Percentiles rank a stretch among this genome's conserved stretches.
phyloP scores from a whole-genome alignment of 2,797 vertebrate genomes.

The Sandelia bainsii region DNA sequence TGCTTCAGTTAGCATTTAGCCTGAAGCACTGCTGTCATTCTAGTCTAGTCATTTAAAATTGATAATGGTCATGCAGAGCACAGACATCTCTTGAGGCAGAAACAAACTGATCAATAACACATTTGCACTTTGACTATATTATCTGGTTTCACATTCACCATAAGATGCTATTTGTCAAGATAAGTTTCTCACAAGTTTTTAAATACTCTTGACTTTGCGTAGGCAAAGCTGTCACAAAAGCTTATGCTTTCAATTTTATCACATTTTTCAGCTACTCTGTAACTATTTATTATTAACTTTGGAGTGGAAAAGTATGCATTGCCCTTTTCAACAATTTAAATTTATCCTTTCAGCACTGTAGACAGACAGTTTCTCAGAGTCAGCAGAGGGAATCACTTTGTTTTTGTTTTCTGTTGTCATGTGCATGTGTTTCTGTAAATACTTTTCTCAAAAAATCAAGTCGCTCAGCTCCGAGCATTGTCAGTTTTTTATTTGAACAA shows the following conservation, averaged over 20 bases:
- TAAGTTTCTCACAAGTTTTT: conserved; percentile 42
- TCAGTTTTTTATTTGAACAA: conserved; percentile 81
- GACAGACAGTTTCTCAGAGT: conserved; percentile 55
- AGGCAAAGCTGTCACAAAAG: conserved; percentile 48
- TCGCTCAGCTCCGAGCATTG: conserved; percentile 56
- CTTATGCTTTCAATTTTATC: conserved; percentile 62
- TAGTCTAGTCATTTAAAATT: conserved; percentile 28
- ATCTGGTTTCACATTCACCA: conserved; percentile 66
- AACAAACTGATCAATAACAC: conserved; percentile 26
- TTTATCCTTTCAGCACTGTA: conserved; percentile 57
- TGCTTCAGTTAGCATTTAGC: no score
- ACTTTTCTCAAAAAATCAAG: conserved; percentile 55
- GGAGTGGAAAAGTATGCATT: conserved; percentile 42
- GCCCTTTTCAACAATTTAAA: conserved; percentile 44
- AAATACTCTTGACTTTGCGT: conserved; percentile 35
- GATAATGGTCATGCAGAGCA: conserved; percentile 11
- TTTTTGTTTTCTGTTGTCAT: conserved; percentile 79
- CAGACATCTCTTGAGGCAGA: conserved; percentile 19
- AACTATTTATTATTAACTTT: conserved; percentile 55
- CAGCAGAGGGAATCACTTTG: conserved; percentile 51
- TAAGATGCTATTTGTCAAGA: conserved; percentile 66
- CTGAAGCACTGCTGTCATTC: neutral
- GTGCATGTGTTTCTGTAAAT: conserved; percentile 67
- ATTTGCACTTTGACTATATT: conserved; percentile 53
- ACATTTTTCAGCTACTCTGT: conserved; percentile 59